Evolutionary conservation across 92 coral and sea anemone species (phyloP).

Genomic region (Zoanthus solanderi): DNA sequence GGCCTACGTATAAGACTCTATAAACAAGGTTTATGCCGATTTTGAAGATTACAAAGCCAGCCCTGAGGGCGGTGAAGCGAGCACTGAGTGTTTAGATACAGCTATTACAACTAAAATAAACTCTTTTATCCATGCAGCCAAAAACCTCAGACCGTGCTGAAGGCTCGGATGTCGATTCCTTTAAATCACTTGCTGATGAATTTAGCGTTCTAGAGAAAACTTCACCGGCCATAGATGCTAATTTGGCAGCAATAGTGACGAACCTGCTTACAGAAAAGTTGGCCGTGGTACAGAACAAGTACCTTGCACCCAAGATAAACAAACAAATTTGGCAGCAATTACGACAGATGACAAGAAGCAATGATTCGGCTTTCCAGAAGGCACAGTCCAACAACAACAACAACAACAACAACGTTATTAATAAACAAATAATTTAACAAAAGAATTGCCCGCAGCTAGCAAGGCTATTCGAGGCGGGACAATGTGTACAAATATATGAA

Average conservation of each 20-base stretch:
- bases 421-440: too few species aligned
- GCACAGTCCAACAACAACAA: background rate
- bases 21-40: background rate
- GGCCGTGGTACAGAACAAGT: constrained; percentile 37
- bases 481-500: too few species aligned
- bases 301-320: constrained; percentile 52
- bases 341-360: constrained; percentile 44
- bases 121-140: background rate
- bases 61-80: background rate
- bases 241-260: constrained; percentile 51
- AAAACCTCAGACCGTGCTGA: background rate
- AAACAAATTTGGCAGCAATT: constrained; percentile 57
- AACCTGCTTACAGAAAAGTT: constrained; percentile 46
- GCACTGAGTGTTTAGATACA: constrained; percentile 1
- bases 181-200: background rate
- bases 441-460: too few species aligned
- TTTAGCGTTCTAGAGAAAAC: constrained; percentile 7
- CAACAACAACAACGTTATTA: too few species aligned
- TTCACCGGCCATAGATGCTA: constrained; percentile 37
- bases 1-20: background rate
- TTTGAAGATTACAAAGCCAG: background rate
- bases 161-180: background rate
- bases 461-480: too few species aligned
- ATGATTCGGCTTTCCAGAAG: constrained; percentile 54
- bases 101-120: background rate